A percentile compares a stretch with the other conserved stretches of the same genome.
Conservation (phyloP, 2,113 vertebrate species). For the Aplodontia rufa region DNA sequence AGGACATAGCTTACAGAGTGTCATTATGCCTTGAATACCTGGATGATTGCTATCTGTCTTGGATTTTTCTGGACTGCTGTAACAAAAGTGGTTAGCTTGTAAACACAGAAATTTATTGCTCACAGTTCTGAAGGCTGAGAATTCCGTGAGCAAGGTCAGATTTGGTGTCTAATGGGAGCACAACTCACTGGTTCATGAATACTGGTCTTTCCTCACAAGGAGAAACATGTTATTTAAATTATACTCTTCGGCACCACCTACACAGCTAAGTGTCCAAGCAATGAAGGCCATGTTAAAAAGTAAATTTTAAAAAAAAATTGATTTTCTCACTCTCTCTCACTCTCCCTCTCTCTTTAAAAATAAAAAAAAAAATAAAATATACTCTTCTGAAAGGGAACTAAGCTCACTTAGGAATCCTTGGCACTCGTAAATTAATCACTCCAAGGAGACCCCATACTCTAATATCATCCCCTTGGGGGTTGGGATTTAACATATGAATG, state of each 20-base stretch:
- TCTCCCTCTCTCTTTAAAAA: no score
- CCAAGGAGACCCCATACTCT: neutral
- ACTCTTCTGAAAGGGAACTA: neutral
- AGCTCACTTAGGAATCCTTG: fast-evolving
- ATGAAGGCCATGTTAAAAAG: no score
- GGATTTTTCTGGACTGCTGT: neutral
- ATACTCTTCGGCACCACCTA: no score
- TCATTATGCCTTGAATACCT: neutral
- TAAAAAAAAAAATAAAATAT: no score
- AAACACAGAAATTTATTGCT: neutral
- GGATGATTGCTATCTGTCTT: neutral
- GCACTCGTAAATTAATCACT: neutral
- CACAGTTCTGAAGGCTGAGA: neutral
- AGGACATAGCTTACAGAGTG: fast-evolving
- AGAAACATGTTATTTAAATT: neutral
- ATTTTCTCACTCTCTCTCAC: no score
- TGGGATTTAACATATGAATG: neutral
- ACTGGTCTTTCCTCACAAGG: neutral
- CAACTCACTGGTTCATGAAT: neutral
- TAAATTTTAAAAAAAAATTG: no score
- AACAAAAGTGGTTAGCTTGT: neutral
- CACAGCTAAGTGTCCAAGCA: no score
- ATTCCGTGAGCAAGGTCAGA: no score
- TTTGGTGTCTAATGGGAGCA: neutral
- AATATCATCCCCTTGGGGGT: neutral